Evolutionary conservation across 2,888 invertebrate genomes (phyloP), one percentile per base, ranked within the genome.

Genomic region (Rotaria sp.): DNA sequence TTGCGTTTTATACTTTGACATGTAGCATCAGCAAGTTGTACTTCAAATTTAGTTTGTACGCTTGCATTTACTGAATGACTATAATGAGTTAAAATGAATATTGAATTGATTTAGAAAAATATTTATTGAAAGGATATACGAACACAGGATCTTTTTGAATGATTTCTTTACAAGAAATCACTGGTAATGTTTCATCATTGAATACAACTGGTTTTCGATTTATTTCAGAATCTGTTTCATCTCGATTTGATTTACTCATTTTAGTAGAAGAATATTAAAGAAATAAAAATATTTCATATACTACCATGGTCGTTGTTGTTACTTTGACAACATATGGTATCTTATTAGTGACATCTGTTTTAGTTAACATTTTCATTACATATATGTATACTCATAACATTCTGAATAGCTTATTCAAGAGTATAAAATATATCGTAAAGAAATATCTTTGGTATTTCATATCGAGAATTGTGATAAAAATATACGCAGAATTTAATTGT

Each of bases 1-100:
- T 80, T 80, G 13, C n/a, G n/a, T 80, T 80, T 80, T 24, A 80
- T n/a, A 80, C 80, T 80, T 80, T 80, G 80, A 80, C 80, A 80
- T 13, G 10, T 11, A n/a, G 26, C 26, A 26, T 80, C 80, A 4
- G 41, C 45, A 13, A 80, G 26, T 80, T 80, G 2, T 13, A 80
- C 45, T 45, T 80, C 80, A 80, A 80, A 80, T 45, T 80, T 80
- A n/a, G 80, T 80, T 80, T 80, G 80, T 26, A 80, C 80, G 15
- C 80, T 45, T 10, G 26, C 80, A 80, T 24, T 80, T 2, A 45
- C 80, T n/a, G 45, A 80, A n/a, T 80, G 80, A 11, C 80, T 80
- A 45, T 1, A 80, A 41, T 26, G 15, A 45, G 24, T 13, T 18
- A 35, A 67, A 35, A 52, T 52, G 8, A 24, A 15, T 48, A 15